Percentiles rank a stretch among this genome's conserved stretches.
These are phyloP conservation scores for Arenaria interpres DNA, from an alignment of 2,113 vertebrate genomes.

Conservation along the genomic window DNA sequence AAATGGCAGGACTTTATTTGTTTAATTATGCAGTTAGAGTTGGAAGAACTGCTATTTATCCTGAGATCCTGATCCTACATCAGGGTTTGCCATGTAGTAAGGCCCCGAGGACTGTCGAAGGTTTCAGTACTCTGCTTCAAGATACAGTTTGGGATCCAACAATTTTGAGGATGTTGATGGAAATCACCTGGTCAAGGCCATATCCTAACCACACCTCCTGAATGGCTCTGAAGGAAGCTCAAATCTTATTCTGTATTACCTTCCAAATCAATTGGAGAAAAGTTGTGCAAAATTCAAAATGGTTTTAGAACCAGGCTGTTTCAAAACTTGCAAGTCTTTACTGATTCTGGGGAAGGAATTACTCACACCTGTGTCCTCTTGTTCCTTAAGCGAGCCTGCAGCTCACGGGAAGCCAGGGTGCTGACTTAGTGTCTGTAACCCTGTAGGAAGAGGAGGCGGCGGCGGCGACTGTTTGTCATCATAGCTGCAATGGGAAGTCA, in stretches of 20 bases:
- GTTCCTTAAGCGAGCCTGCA: background rate
- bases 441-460: background rate
- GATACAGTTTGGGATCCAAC: background rate
- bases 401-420: background rate
- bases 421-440: background rate
- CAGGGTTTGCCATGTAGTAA: background rate
- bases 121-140: background rate
- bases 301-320: rapidly evolving
- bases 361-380: rapidly evolving
- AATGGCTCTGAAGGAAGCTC: background rate
- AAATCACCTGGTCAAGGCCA: rapidly evolving
- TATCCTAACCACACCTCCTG: background rate
- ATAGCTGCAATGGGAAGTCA: rapidly evolving
- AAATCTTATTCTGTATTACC: background rate
- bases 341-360: background rate
- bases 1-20: background rate
- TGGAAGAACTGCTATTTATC: background rate
- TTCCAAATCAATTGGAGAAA: background rate
- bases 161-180: background rate
- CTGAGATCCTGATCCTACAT: background rate
- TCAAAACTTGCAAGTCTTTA: background rate
- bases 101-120: background rate
- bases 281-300: background rate
- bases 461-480: background rate
- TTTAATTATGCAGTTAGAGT: background rate